Evolutionary conservation across 2,797 vertebrate species (phyloP).

Genomic region (Mareca penelope): DNA sequence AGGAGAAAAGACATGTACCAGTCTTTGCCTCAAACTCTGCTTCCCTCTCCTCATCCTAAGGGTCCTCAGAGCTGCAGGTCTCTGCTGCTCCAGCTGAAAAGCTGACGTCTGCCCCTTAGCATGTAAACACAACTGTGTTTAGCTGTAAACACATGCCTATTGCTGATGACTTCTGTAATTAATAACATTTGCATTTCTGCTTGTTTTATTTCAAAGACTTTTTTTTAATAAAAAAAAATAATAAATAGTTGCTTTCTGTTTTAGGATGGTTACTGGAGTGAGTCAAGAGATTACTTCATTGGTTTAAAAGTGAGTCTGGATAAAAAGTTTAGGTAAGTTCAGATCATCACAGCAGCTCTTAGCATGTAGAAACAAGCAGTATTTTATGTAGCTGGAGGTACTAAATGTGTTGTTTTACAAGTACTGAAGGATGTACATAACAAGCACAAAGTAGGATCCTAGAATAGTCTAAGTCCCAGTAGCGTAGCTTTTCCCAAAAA

Average conservation of each 20-base stretch:
- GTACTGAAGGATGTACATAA: not conserved
- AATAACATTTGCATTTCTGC: not conserved
- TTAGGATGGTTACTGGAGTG: slow-evolving; percentile 36
- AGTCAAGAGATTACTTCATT: slow-evolving; percentile 81
- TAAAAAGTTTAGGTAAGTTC: slow-evolving; percentile 88
- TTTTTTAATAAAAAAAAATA: not conserved
- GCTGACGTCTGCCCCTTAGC: not conserved
- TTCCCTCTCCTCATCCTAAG: not conserved
- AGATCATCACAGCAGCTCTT: not conserved
- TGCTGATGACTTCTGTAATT: not conserved
- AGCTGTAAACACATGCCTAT: not conserved
- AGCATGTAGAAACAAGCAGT: not conserved
- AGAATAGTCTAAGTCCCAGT: not conserved
- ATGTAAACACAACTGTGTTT: not conserved
- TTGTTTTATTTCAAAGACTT: not conserved
- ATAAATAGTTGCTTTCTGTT: not conserved
- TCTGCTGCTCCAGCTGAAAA: not conserved
- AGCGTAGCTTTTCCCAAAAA: not conserved
- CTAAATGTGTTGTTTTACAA: not conserved
- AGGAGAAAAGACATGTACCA: not conserved
- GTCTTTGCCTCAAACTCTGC: not conserved
- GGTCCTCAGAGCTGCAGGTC: not conserved
- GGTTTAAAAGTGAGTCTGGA: slow-evolving; percentile 89
- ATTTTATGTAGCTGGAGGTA: not conserved
- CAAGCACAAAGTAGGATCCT: fast-evolving